Evolutionary conservation across 1,140 invertebrate genomes (phyloP), one percentile per base, ranked within the genome.

Genomic region (Lepidurus packardi): DNA sequence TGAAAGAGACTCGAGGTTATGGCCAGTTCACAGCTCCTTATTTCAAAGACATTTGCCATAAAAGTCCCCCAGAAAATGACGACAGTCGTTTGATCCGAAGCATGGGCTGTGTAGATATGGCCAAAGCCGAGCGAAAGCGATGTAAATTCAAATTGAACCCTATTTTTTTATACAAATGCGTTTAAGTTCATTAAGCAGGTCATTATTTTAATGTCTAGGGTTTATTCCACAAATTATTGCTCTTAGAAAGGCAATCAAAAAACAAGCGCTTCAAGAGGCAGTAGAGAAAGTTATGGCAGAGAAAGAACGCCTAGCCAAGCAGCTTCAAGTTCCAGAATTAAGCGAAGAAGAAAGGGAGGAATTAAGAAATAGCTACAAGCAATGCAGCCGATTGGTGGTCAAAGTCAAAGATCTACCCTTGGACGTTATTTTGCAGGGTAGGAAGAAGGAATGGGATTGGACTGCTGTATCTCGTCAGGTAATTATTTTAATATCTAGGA

Each of bases 41-140:
- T 24, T 78, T 78, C 73, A 78, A 78, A 78, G 78, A 78, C 73
- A 45, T 11, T 8, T 21, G n/a, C 43, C 24, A 43, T 44, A 24
- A 78, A 9, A n/a, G n/a, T 44, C 43, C 73, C 4, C 78, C 73
- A 1, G 8, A n/a, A 21, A 78, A 78, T 43, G 24, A 43, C 13
- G 78, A 78, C 24, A 44, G 73, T 8, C 13, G 24, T 10, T 44
- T 75, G 11, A 74, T 73, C 7, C 24, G 34, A 2, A 25, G 24
- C 21, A 43, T 78, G 16, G 73, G 78, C 21, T 73, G n/a, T 24
- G 16, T 44, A 43, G 75, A 78, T n/a, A 47, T 78, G 24, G 41
- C 25, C 25, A 75, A 73, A 74, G 11, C 74, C 25, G 43, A 74
- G 73, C 73, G 74, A 9, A 74, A 41, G 8, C 73, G 73, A 24